Conservation (phyloP, 2,113 vertebrate species). For the Chaenocephalus aceratus region DNA sequence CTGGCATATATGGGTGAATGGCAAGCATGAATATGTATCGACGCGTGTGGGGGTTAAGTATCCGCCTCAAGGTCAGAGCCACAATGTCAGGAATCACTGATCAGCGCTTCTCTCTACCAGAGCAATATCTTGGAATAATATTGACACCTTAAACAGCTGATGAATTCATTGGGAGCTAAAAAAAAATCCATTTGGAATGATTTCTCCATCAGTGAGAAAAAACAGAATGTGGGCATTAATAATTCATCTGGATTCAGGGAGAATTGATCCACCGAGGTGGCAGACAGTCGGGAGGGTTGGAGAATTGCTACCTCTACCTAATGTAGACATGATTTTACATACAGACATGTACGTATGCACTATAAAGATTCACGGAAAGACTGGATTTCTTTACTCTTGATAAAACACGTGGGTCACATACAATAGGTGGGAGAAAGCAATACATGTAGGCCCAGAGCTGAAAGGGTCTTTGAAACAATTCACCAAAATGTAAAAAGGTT, state of each 20-base stretch:
- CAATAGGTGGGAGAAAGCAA: background rate
- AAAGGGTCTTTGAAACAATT: too few species aligned
- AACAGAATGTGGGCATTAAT: slow-evolving; percentile 81
- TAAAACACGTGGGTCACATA: background rate
- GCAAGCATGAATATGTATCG: slow-evolving; percentile 69
- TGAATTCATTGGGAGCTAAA: slow-evolving; percentile 73
- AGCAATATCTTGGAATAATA: slow-evolving; percentile 71
- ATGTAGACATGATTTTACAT: slow-evolving; percentile 13
- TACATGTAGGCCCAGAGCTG: background rate
- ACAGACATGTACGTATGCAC: slow-evolving; percentile 3
- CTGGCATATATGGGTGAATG: slow-evolving; percentile 19
- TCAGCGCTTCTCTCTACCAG: slow-evolving; percentile 52
- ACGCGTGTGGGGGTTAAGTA: slow-evolving; percentile 60
- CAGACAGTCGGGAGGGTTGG: slow-evolving; percentile 32
- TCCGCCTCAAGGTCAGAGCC: slow-evolving; percentile 71
- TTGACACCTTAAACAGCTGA: slow-evolving; percentile 81
- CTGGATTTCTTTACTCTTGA: background rate
- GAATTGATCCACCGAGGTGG: slow-evolving; percentile 76
- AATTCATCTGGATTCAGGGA: slow-evolving; percentile 79
- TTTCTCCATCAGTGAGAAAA: slow-evolving; percentile 80
- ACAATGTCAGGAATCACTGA: slow-evolving; percentile 59
- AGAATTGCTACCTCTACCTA: slow-evolving; percentile 34
- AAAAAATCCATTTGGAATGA: slow-evolving; percentile 80
- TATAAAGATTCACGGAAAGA: background rate
- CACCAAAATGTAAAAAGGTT: too few species aligned